Base-by-base conservation (phyloP, 1,140 invertebrate species). In the Procambarus clarkii region DNA sequence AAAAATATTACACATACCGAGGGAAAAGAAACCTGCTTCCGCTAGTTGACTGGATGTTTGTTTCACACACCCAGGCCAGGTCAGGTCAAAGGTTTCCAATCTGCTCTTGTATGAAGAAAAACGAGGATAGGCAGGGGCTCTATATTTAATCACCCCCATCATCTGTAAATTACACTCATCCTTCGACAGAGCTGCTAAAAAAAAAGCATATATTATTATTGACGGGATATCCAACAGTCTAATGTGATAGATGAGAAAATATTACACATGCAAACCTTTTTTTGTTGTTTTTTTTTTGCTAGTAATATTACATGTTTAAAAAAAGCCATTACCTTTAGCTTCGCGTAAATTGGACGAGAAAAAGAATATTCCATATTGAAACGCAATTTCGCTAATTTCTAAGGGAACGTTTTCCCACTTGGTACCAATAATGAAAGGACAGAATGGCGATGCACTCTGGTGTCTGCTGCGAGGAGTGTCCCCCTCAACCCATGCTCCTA, bases 21-120 rank as follows among this genome's bases (percentile, higher is more conserved):
- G 91, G 86, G 98, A 98, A 94, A 96, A 98, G 94, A 98, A n/a
- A 98, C 98, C 98, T 89, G 98, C 97, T 92, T 97, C 96, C 71
- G 97, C 97, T 34, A 99, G 94, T 79, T 97, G 95, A 79, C 96
- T 95, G 13, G 97, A 97, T 89, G 96, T 96, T 93, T 97, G 97
- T 86, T 96, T 96, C 94, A 97, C 96, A 60, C 95, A 95, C 46
- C 96, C 95, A 1, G 97, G 97, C 94, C 94, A 94, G 44, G 96
- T 95, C 1, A 34, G 34, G 78, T 95, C 94, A 94, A 97, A 98
- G 3, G 96, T 96, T 92, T 95, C 95, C 24, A 98, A 93, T 58
- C 98, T 95, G 0, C 96, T 95, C 76, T 96, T 95, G 83, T 96
- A 94, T 7, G 96, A 96, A 0, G 96, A 95, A 94, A 96, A 97